phyloP scores from a whole-genome alignment of 2,797 vertebrate genomes.

The Sebastes variabilis region DNA sequence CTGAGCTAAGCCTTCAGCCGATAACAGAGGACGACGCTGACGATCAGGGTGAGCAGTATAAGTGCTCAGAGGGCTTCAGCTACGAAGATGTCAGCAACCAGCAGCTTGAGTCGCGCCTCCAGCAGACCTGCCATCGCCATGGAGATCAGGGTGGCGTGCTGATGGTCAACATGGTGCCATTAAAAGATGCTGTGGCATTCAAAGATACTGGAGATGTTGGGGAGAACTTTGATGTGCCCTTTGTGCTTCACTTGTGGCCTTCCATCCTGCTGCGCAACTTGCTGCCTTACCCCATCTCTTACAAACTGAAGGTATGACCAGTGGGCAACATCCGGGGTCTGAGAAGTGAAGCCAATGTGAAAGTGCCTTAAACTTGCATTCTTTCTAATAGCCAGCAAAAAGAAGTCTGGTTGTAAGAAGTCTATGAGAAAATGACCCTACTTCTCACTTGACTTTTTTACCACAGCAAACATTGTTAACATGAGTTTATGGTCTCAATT shows the following conservation, averaged over 20 bases:
- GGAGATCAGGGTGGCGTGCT: conserved; percentile 78
- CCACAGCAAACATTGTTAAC: rapidly evolving
- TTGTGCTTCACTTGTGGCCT: conserved; percentile 94
- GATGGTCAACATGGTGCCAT: conserved; percentile 90
- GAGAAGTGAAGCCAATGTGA: too few species aligned
- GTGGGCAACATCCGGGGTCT: too few species aligned
- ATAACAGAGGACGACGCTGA: conserved; percentile 58
- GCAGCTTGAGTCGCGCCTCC: conserved; percentile 78
- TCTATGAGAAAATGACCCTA: too few species aligned
- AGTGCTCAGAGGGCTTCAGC: conserved; percentile 88
- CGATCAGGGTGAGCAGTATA: conserved; percentile 67
- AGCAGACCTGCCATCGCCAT: conserved; percentile 84
- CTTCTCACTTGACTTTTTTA: too few species aligned
- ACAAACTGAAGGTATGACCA: conserved; percentile 84
- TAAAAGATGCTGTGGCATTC: conserved; percentile 86
- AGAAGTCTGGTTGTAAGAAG: too few species aligned
- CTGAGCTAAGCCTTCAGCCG: conserved; percentile 89
- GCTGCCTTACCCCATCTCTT: conserved; percentile 91
- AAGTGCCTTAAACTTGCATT: too few species aligned
- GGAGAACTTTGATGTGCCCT: conserved; percentile 91
- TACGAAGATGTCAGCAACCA: conserved; percentile 88
- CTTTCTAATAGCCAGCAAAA: too few species aligned
- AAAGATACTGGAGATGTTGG: conserved; percentile 79
- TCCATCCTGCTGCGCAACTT: conserved; percentile 91
- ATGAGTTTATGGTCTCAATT: too few species aligned